Evolutionary conservation across 2,888 invertebrate genomes (phyloP).

Genomic region (Pomacea canaliculata): DNA sequence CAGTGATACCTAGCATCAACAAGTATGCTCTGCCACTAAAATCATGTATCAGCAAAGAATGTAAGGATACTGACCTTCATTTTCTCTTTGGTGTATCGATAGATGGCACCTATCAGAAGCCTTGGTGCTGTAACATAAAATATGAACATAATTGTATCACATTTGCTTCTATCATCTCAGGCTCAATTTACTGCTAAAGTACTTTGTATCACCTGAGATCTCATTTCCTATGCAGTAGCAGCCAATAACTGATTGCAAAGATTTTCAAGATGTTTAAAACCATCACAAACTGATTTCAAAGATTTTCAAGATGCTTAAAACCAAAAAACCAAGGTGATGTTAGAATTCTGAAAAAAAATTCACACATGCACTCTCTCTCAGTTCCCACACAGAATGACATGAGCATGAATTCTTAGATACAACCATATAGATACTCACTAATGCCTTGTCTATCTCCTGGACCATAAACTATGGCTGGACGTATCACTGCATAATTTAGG

Average conservation of each 20-base stretch:
- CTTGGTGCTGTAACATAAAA: conserved; percentile 78
- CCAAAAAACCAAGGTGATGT: background rate
- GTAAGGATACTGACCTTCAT: conserved; percentile 77
- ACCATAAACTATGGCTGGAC: conserved; percentile 90
- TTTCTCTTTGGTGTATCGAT: conserved; percentile 87
- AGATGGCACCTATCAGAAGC: conserved; percentile 87
- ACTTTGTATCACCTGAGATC: background rate
- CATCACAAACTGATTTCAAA: background rate
- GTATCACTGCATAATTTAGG: conserved; percentile 82
- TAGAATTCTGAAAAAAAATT: background rate
- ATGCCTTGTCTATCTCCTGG: conserved; percentile 85
- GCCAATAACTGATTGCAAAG: background rate
- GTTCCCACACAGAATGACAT: background rate
- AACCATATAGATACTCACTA: conserved; percentile 74
- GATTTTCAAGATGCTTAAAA: background rate
- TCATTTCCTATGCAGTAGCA: background rate
- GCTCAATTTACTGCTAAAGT: background rate
- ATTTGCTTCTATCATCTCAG: background rate
- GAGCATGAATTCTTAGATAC: background rate
- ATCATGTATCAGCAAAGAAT: background rate
- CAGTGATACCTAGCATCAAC: too few species aligned
- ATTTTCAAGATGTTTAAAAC: background rate
- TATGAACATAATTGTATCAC: background rate
- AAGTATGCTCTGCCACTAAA: too few species aligned
- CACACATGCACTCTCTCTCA: background rate